Evolutionary conservation across 2,113 vertebrate genomes (phyloP).

Genomic region (Phodopus roborovskii): DNA sequence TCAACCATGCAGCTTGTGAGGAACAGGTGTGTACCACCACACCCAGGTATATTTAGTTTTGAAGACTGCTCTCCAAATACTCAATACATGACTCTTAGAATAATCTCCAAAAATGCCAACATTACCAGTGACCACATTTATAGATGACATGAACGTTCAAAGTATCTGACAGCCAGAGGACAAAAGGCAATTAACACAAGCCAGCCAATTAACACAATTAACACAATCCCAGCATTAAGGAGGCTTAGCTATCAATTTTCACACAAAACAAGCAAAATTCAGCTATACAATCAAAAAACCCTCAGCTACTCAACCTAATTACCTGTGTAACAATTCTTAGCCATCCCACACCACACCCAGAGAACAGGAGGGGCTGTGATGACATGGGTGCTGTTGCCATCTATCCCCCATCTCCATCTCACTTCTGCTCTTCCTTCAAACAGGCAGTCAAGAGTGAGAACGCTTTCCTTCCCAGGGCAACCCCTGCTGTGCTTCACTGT

Average conservation of each 20-base stretch:
- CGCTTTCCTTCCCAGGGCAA: background rate
- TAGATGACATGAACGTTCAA: conserved; percentile 2
- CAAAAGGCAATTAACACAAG: background rate
- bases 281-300: background rate
- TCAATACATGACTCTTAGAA: conserved; percentile 36
- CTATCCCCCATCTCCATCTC: conserved; percentile 2
- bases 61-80: background rate
- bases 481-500: background rate
- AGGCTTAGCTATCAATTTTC: background rate
- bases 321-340: background rate
- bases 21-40: background rate
- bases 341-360: background rate
- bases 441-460: background rate
- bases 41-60: background rate
- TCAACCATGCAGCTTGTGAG: background rate
- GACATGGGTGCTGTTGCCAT: background rate
- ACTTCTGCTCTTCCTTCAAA: background rate
- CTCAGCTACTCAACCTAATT: conserved; percentile 21
- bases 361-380: background rate
- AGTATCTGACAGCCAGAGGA: conserved; percentile 15
- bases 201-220: background rate
- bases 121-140: conserved; percentile 39
- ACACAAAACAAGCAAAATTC: conserved; percentile 17
- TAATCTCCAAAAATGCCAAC: background rate
- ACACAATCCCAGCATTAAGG: background rate